phyloP scores from a whole-genome alignment of 35 echinoderm and acorn worm genomes.

The Lytechinus pictus region DNA sequence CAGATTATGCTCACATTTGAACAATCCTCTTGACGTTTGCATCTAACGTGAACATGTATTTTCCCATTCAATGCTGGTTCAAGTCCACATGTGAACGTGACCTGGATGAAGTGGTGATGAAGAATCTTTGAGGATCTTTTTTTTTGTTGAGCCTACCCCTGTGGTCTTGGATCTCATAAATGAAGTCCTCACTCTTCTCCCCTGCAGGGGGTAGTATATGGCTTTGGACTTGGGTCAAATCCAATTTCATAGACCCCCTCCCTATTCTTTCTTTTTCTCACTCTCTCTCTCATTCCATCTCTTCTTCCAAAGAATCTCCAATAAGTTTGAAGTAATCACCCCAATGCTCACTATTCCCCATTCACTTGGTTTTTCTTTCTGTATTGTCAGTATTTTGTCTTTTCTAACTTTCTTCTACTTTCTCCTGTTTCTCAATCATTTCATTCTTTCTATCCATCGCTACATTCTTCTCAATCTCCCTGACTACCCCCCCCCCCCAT shows the following conservation, averaged over 20 bases:
- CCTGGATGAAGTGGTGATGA: neutral
- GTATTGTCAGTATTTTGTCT: neutral
- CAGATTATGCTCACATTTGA: no score
- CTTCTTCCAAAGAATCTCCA: neutral
- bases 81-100: neutral
- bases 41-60: no score
- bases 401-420: neutral
- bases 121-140: neutral
- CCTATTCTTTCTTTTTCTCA: neutral
- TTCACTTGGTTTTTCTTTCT: neutral
- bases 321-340: neutral
- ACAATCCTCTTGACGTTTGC: no score
- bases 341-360: neutral
- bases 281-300: neutral
- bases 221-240: conserved; percentile 10
- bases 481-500: neutral
- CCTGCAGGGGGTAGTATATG: neutral
- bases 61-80: neutral
- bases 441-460: neutral
- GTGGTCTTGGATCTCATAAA: neutral
- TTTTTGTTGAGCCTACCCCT: neutral
- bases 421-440: neutral
- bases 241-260: neutral
- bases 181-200: conserved; percentile 9
- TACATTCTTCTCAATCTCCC: neutral